A percentile compares a stretch with the other conserved stretches of the same genome.
These are phyloP conservation scores for Sinopyrophorus schimmeli DNA, from an alignment of 2,888 invertebrate species.

Conservation along the genomic window DNA sequence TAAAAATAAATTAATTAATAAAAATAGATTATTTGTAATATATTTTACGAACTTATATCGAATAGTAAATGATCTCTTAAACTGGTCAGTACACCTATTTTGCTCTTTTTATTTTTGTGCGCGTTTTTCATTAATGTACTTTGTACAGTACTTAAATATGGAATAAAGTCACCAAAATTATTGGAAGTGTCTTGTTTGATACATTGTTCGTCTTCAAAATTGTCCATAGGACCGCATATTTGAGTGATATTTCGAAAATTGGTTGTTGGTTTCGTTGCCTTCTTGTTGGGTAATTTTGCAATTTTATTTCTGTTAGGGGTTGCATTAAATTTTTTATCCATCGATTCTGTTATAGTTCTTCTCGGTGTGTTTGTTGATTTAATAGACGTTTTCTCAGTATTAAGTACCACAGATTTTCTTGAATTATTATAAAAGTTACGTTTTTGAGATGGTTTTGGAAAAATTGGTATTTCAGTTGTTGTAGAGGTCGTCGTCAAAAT, in stretches of 20 bases:
- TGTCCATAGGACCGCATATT: too few relatives aligned
- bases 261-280: too few relatives aligned
- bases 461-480: conserved; percentile 17
- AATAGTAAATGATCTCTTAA: conserved; percentile 64
- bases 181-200: conserved; percentile 19
- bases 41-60: conserved; percentile 65
- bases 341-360: conserved; percentile 5
- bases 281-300: conserved; percentile 9
- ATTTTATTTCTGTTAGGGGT: conserved; percentile 18
- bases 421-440: too few relatives aligned
- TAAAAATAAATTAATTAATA: conserved; percentile 27
- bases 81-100: conserved; percentile 62
- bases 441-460: conserved; percentile 15
- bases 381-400: too few relatives aligned
- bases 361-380: too few relatives aligned
- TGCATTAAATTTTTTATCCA: conserved; percentile 1
- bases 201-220: background rate
- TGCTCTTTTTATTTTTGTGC: conserved; percentile 55
- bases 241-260: too few relatives aligned
- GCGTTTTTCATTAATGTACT: conserved; percentile 49
- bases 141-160: conserved; percentile 41
- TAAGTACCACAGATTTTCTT: too few relatives aligned
- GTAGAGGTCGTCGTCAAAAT: conserved; percentile 22
- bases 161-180: conserved; percentile 31
- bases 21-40: background rate